Conservation (phyloP, 2,113 vertebrate species). For the Chamaetylas fuelleborni region DNA sequence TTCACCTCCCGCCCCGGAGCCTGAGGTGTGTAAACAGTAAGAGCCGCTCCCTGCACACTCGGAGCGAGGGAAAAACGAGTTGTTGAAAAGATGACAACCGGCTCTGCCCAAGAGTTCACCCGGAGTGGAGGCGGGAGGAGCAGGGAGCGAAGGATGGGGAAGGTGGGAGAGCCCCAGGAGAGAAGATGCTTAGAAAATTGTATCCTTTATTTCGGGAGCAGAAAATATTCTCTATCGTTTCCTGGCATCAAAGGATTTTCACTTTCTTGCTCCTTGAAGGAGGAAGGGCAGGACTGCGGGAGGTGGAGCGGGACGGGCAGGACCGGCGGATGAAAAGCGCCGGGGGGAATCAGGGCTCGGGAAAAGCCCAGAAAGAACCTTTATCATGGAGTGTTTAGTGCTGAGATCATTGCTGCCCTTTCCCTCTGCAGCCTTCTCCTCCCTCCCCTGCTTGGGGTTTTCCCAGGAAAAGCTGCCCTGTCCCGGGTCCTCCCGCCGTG, state of each 20-base stretch:
- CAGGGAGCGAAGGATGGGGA: background rate
- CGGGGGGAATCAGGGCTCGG: background rate
- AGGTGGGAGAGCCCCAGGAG: background rate
- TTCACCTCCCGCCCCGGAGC: constrained; percentile 15
- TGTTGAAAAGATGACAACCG: constrained; percentile 74
- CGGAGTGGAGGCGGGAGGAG: constrained; percentile 17
- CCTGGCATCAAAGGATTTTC: constrained; percentile 63
- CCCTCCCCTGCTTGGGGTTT: background rate
- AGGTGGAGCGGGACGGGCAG: background rate
- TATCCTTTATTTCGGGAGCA: constrained; percentile 50
- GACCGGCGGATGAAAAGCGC: background rate
- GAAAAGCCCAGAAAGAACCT: background rate
- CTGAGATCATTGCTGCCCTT: constrained; percentile 32
- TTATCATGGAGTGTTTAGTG: background rate
- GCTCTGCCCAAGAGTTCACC: constrained; percentile 60
- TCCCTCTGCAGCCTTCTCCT: background rate
- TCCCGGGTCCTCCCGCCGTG: accelerated
- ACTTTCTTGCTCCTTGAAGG: constrained; percentile 44
- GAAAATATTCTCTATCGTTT: background rate
- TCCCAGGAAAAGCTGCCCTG: accelerated
- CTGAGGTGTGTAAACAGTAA: constrained; percentile 67
- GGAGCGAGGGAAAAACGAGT: constrained; percentile 68
- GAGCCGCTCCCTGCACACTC: constrained; percentile 45
- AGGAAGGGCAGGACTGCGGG: constrained; percentile 17
- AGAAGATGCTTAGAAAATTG: background rate